Base-by-base conservation (phyloP, 2,797 vertebrate genomes). In the Botia almorhae region DNA sequence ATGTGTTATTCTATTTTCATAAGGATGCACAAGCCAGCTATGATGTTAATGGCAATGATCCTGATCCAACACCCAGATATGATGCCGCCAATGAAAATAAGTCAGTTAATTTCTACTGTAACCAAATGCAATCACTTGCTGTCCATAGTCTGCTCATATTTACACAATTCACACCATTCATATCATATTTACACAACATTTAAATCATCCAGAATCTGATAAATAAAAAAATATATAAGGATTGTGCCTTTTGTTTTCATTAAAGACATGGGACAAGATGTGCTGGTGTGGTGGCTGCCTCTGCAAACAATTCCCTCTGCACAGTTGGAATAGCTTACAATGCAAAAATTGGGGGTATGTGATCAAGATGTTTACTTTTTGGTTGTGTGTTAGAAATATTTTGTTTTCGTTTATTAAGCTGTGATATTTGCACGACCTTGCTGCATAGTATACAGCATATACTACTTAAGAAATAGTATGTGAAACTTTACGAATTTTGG, bases 241-340 rank as follows among this genome's bases (percentile, higher is more conserved):
- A 43, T 23, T 50, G 39, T 16, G 4, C 5, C 43, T 88, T 81
- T 3, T 53, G 1, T 80, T 87, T 88, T 88, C 81, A 91, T 85
- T 83, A 74, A 91, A 98, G 97, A 92, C 97, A 98, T 65, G 97
- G 97, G 90, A 99, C 97, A 39, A 94, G 94, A 89, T 98, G 97
- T 89, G 97, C 97, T 74, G 98, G 96, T 87, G 96, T 96, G 89
- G 95, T 98, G 87, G 96, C 96, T 77, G 97, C 96, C 1, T 92
- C 95, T 19, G 96, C 96, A 87, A 98, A 98, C 92, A 96, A 96
- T 92, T 97, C 96, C n/a, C 92, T 90, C 21, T 99, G 97, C 92
- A 95, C 94, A 5, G 93, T 97, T 0, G 98, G 98, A 88, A 95
- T 98, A 48, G 95, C 98, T 81, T 99, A 96, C 90, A 95, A 93